Evolutionary conservation across 2,113 vertebrate genomes (phyloP), one percentile per base, ranked within the genome.

Genomic region (Pomatostomus ruficeps): DNA sequence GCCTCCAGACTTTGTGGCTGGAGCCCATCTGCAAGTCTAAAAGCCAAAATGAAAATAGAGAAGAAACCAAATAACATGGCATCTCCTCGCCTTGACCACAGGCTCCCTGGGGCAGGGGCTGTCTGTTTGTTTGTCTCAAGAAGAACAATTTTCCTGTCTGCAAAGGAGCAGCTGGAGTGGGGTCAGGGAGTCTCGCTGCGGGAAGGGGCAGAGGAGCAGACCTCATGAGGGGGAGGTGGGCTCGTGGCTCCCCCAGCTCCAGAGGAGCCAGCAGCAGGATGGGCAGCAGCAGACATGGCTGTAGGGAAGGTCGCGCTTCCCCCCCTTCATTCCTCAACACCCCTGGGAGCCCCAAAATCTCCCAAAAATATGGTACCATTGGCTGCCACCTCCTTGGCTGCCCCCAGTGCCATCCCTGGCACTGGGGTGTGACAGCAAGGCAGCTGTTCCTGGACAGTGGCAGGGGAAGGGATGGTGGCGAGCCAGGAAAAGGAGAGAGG

Each of bases 11-110:
- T 85, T 83, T 65, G 81, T 75, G 89, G 88, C 93, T 94, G 40
- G 59, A 85, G 67, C 78, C 72, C 78, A 88, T 95, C 87, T 93
- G 89, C 88, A 77, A n/a, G 51, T 63, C 33, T 51, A 29, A 88
- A 90, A 94, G 52, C 80, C 95, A 68, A 80, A 80, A 91, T 42
- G 68, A 88, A 95, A 93, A 88, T 31, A 86, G 78, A 94, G 88
- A 88, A 71, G 91, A 78, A 90, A 80, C 36, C 59, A 88, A 96
- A 88, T 43, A 63, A 25, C 59, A n/a, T 80, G 93, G 75, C 91
- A 95, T 88, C 95, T 94, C 67, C 85, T 88, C 0, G 24, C 83
- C 71, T 63, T 70, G 78, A 95, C 93, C 91, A 85, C 89, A 94
- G 59, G 74, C 81, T 95, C 95, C 94, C 94, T 43, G 71, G 84